Evolutionary conservation across 2,113 vertebrate species (phyloP).

Genomic region (Gymnogyps californianus): DNA sequence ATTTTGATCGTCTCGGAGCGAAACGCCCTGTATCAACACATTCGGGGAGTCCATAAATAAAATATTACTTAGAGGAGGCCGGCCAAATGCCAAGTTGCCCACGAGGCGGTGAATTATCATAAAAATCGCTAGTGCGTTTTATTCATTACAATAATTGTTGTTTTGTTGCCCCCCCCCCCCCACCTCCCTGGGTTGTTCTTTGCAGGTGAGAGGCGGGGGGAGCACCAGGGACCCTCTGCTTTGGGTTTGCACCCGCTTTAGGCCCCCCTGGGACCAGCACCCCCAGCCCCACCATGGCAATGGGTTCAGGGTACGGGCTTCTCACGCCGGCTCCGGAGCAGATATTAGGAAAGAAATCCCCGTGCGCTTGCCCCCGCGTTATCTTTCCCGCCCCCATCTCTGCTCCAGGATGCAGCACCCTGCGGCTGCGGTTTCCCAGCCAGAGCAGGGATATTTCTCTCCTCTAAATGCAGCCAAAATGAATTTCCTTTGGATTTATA

Average conservation of each 20-base stretch:
- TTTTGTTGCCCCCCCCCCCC: neutral
- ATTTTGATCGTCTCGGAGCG: fast-evolving
- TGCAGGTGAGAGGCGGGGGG: neutral
- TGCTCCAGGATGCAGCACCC: neutral
- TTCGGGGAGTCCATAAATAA: neutral
- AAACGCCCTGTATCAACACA: neutral
- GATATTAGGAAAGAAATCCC: neutral
- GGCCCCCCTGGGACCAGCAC: too few species aligned
- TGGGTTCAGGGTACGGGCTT: fast-evolving
- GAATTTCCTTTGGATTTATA: neutral
- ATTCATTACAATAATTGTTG: neutral
- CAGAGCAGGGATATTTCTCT: neutral
- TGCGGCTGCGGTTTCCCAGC: fast-evolving
- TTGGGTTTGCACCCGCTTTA: neutral
- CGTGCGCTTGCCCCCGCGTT: fast-evolving
- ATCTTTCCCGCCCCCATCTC: neutral
- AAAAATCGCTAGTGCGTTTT: neutral
- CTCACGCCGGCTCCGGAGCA: fast-evolving
- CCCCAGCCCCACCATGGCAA: neutral
- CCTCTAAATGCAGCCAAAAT: neutral
- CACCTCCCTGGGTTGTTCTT: neutral
- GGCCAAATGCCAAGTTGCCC: neutral
- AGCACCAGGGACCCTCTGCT: fast-evolving
- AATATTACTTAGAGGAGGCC: neutral
- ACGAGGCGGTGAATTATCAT: neutral